Conservation (phyloP, 2,113 vertebrate species). For the Eptesicus fuscus region DNA sequence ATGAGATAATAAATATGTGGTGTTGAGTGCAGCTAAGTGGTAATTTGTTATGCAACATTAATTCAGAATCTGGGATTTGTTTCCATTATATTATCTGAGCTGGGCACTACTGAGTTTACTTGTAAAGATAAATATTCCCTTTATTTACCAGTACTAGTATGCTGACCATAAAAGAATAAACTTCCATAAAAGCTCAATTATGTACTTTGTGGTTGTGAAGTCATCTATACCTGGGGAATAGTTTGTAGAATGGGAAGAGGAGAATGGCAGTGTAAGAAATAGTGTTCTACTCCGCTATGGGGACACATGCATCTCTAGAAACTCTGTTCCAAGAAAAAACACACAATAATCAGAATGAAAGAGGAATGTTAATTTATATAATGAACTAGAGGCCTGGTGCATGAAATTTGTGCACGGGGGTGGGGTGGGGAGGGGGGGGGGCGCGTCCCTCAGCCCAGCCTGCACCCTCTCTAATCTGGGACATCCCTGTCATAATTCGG, state of each 20-base stretch:
- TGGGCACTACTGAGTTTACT: not conserved
- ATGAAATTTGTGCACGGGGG: too few relatives aligned
- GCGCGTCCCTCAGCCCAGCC: too few relatives aligned
- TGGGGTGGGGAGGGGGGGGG: too few relatives aligned
- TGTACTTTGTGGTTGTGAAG: not conserved
- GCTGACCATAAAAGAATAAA: not conserved
- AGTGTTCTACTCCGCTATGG: not conserved
- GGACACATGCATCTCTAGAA: not conserved
- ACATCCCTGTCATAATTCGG: too few relatives aligned
- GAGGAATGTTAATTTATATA: not conserved
- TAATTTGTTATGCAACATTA: constrained; percentile 1
- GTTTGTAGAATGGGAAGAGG: not conserved
- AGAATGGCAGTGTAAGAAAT: not conserved
- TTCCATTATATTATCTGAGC: constrained; percentile 3
- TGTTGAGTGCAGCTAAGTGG: not conserved
- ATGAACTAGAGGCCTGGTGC: not conserved
- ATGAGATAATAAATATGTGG: not conserved
- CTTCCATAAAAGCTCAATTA: not conserved
- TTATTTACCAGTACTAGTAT: not conserved
- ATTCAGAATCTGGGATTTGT: not conserved
- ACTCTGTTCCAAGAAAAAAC: not conserved
- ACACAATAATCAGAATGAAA: not conserved
- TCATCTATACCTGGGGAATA: not conserved
- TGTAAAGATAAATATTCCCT: not conserved
- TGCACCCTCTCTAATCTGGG: too few relatives aligned